Conservation (phyloP, 2,797 vertebrate species). For the Sebastes ruberrimus region DNA sequence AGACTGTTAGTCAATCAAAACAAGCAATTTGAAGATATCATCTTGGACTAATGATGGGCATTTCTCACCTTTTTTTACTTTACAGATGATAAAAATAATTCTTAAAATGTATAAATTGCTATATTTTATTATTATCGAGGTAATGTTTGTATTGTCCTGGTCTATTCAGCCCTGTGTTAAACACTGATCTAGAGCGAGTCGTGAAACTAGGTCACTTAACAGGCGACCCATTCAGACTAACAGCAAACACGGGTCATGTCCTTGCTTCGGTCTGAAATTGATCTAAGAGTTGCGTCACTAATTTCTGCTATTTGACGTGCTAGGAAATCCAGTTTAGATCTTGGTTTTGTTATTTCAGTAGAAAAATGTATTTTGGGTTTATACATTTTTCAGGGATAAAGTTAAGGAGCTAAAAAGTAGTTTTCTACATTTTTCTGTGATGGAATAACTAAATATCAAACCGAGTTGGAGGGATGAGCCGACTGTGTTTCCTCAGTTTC, state of each 20-base stretch:
- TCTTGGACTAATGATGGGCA: neutral
- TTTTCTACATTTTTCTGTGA: neutral
- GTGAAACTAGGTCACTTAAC: constrained; percentile 20
- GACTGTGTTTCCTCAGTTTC: constrained; percentile 43
- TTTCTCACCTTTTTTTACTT: neutral
- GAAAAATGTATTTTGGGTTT: neutral
- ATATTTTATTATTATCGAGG: neutral
- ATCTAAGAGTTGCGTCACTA: neutral
- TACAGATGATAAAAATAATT: neutral
- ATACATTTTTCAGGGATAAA: neutral
- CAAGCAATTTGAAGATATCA: neutral
- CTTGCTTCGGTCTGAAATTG: neutral
- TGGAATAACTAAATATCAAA: constrained; percentile 8
- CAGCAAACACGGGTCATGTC: constrained; percentile 1
- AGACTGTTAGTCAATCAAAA: neutral
- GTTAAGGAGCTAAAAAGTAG: constrained; percentile 8
- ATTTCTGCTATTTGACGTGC: neutral
- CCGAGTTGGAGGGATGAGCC: constrained; percentile 17
- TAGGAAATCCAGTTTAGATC: neutral
- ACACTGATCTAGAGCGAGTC: neutral
- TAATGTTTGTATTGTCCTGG: neutral
- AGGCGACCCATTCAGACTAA: constrained; percentile 3
- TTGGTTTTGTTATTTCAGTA: neutral
- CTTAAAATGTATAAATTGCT: too few species aligned
- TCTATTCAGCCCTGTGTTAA: neutral